Evolutionary conservation across 2,888 invertebrate genomes (phyloP).

Genomic region (Dynastes grantii): DNA sequence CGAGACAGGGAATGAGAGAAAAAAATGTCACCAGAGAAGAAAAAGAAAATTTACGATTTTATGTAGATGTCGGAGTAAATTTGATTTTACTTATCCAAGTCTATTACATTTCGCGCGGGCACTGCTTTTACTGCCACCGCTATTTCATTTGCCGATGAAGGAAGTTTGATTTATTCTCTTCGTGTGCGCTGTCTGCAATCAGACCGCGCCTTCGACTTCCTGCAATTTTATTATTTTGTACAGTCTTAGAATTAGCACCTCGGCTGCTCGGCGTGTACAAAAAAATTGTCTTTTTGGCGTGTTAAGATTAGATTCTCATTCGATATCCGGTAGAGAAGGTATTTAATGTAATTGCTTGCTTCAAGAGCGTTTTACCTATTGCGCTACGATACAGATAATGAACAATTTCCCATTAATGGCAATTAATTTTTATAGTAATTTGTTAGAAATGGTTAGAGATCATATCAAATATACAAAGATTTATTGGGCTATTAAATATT

Average conservation of each 20-base stretch:
- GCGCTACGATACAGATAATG: too few relatives aligned
- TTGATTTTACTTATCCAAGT: conserved; percentile 52
- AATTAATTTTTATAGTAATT: too few relatives aligned
- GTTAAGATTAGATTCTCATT: conserved; percentile 3
- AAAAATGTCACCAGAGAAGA: conserved; percentile 38
- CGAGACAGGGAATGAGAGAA: conserved; percentile 32
- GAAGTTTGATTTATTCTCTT: conserved; percentile 53
- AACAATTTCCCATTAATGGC: too few relatives aligned
- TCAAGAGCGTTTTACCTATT: neutral
- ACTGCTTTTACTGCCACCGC: conserved; percentile 35
- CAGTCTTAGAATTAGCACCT: conserved; percentile 48
- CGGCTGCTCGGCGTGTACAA: conserved; percentile 11
- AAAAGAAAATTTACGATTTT: conserved; percentile 48
- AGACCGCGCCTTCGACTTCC: conserved; percentile 52
- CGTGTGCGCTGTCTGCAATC: conserved; percentile 52
- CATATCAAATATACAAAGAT: too few relatives aligned
- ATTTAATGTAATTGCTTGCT: neutral
- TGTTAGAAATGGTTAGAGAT: too few relatives aligned
- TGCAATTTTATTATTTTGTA: conserved; percentile 53
- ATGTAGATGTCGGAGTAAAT: conserved; percentile 50
- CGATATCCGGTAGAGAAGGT: neutral
- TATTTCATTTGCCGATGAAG: conserved; percentile 52
- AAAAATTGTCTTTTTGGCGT: conserved; percentile 1
- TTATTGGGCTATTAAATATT: too few relatives aligned
- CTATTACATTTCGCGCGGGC: conserved; percentile 50